Evolutionary conservation across 2,797 vertebrate species (phyloP).

Genomic region (Glossophaga mutica): DNA sequence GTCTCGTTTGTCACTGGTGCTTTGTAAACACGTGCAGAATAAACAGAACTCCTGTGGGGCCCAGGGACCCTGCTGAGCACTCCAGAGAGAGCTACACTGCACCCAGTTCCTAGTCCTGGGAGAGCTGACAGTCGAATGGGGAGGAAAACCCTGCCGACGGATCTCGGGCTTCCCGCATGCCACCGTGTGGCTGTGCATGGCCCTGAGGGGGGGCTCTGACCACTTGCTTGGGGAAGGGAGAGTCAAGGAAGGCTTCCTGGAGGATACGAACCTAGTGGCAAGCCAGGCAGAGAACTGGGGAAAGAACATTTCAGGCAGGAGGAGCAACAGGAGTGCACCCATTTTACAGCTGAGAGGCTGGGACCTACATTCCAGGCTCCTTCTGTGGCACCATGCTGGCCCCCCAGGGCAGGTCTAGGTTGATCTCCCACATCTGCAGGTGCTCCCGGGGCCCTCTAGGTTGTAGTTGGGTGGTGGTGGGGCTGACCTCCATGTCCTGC

Average conservation of each 20-base stretch:
- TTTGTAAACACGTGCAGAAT: background rate
- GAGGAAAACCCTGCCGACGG: background rate
- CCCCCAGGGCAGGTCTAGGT: background rate
- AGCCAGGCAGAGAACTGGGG: background rate
- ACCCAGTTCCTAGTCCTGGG: background rate
- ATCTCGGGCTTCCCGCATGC: background rate
- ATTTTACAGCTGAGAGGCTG: background rate
- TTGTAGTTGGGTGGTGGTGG: background rate
- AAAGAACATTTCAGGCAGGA: background rate
- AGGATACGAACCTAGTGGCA: background rate
- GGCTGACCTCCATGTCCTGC: background rate
- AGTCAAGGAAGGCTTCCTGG: background rate
- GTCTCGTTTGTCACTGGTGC: background rate
- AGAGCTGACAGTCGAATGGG: background rate
- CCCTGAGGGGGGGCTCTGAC: background rate
- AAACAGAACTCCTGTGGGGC: background rate
- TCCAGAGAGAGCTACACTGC: background rate
- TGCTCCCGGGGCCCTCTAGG: background rate
- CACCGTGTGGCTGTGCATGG: background rate
- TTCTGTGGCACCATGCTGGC: background rate
- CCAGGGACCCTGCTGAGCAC: background rate
- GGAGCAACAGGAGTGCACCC: background rate
- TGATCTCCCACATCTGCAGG: background rate
- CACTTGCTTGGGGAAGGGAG: background rate
- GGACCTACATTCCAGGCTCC: background rate